These are phyloP conservation scores for Pygocentrus nattereri DNA, from an alignment of 2,797 vertebrate genomes.

Conservation along the genomic window DNA sequence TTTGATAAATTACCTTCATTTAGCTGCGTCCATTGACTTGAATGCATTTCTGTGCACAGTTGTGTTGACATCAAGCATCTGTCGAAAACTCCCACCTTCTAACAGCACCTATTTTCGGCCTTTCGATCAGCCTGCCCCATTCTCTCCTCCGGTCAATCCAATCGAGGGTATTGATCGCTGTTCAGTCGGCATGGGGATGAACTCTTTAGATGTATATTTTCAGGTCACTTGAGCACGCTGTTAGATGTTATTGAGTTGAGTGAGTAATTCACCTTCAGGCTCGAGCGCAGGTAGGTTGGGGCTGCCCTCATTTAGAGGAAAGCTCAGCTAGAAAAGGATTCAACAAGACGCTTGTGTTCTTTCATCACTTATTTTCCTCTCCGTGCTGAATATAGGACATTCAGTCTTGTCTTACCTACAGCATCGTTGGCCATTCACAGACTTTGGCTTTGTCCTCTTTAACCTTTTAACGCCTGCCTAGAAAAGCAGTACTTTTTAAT, in stretches of 20 bases:
- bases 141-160: constrained; percentile 72
- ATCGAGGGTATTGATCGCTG: constrained; percentile 90
- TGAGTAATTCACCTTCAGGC: constrained; percentile 82
- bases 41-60: constrained; percentile 48
- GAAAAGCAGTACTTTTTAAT: too few relatives aligned
- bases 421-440: not conserved
- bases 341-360: not conserved
- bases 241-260: constrained; percentile 89
- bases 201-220: constrained; percentile 90
- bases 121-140: not conserved
- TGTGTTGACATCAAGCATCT: not conserved
- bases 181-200: constrained; percentile 88
- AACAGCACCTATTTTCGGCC: not conserved
- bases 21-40: constrained; percentile 64
- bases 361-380: not conserved
- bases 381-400: not conserved
- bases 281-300: constrained; percentile 28
- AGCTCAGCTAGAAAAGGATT: constrained; percentile 60
- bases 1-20: constrained; percentile 74
- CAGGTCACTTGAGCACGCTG: constrained; percentile 87
- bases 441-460: too few relatives aligned
- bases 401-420: not conserved
- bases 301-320: constrained; percentile 28
- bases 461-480: too few relatives aligned
- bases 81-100: not conserved